Base-by-base conservation (phyloP, 2,113 vertebrate genomes). In the Sigmodon hispidus region DNA sequence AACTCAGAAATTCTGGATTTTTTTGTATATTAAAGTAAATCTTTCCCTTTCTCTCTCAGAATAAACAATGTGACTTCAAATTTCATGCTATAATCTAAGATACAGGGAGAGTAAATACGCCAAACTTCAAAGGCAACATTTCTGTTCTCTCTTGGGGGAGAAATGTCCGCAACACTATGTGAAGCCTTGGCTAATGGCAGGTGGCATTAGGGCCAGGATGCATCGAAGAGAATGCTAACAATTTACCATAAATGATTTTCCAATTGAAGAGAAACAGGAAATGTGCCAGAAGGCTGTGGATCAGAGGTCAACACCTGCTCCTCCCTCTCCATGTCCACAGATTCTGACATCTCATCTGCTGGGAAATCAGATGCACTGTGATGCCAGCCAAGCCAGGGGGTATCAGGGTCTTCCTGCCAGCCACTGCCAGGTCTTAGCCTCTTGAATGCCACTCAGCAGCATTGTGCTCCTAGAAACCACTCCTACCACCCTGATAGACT, bases 251-350 rank as follows among this genome's bases (percentile, higher is more conserved):
- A 96, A 95, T 90, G 73, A 94, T 94, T 97, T 97, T 96, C 90
- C 96, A 86, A 76, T 94, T 88, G 94, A 72, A 90, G 92, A 59
- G 43, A 95, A 95, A 93, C 87, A 95, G 87, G 91, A 94, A 97
- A 93, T 72, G 69, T 72, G 89, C 97, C 97, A 96, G 95, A 93
- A 97, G 96, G 84, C 96, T 92, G 94, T 89, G 94, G 93, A 81
- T 96, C 93, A 96, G 96, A 95, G 96, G 96, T 97, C 97, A 98
- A 93, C 95, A 96, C 96, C 96, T 97, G 97, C 96, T 97, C 87
- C 93, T 95, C 91, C 84, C 87, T 91, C 80, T 0, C 2, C 13
- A 31, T 95, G 93, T 96, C 94, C 93, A 80, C 67, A 80, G 89
- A 72, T 87, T 92, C 87, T 93, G 96, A 91, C 93, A 91, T 88